phyloP scores from a whole-genome alignment of 2,113 vertebrate genomes.

The Piaya cayana region DNA sequence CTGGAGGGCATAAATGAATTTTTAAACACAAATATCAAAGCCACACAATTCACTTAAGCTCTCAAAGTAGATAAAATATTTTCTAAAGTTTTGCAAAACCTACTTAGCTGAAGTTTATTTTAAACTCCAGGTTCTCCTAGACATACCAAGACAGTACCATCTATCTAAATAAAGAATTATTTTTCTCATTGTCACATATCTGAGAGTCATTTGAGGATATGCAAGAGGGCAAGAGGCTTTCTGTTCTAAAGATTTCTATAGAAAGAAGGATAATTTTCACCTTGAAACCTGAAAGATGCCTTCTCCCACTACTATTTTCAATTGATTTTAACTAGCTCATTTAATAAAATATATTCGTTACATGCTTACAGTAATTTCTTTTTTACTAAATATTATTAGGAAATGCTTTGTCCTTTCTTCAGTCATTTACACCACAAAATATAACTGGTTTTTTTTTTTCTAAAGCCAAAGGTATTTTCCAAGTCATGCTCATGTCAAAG shows the following conservation, averaged over 20 bases:
- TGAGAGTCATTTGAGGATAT: not conserved
- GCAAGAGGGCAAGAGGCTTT: not conserved
- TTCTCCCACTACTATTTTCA: not conserved
- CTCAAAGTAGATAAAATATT: conserved; percentile 8
- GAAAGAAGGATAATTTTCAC: not conserved
- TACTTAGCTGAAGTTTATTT: not conserved
- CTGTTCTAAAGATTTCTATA: not conserved
- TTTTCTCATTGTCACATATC: not conserved
- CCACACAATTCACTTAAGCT: not conserved
- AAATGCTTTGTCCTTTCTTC: not conserved
- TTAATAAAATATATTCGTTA: not conserved
- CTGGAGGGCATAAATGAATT: not conserved
- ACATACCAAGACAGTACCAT: not conserved
- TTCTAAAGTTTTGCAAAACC: not conserved
- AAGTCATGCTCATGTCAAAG: not conserved
- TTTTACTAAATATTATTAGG: not conserved
- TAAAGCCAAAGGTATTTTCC: not conserved
- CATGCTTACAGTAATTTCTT: not conserved
- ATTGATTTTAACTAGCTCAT: not conserved
- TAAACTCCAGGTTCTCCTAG: conserved; percentile 13
- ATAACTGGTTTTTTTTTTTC: not conserved
- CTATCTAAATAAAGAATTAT: not conserved
- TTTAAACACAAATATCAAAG: conserved; percentile 35
- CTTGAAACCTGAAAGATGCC: not conserved
- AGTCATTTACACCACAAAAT: not conserved